A percentile compares a stretch with the other conserved stretches of the same genome.
These are phyloP conservation scores for Hapalemur alaotrensis DNA, from an alignment of 2,797 vertebrate species.

Conservation along the genomic window DNA sequence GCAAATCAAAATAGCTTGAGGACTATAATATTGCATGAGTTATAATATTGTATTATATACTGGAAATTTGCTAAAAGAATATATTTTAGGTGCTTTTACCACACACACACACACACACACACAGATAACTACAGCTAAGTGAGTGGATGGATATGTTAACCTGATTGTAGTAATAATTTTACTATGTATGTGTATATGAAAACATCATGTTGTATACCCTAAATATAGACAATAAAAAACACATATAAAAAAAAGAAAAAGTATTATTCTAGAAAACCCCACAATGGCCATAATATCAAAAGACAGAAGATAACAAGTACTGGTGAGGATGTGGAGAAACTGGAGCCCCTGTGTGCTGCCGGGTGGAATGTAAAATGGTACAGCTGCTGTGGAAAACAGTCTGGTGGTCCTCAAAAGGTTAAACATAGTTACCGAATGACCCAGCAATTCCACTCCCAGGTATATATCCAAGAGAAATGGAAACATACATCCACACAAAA, in stretches of 20 bases:
- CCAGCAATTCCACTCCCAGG: not conserved
- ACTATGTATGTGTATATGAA: not conserved
- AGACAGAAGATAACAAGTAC: not conserved
- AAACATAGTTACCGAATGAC: too few species aligned
- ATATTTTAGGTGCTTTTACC: not conserved
- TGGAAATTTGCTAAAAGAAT: not conserved
- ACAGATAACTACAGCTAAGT: not conserved
- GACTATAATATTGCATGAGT: not conserved
- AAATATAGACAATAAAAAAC: not conserved
- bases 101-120: not conserved
- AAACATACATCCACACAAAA: not conserved
- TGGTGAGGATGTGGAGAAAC: not conserved
- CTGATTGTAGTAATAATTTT: not conserved
- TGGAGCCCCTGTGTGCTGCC: not conserved
- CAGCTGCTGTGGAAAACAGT: conserved; percentile 1
- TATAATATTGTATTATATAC: not conserved
- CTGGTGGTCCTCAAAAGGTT: not conserved
- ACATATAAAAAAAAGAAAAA: not conserved
- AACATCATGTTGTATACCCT: not conserved
- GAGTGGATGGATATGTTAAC: not conserved
- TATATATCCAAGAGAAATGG: not conserved
- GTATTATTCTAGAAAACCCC: not conserved
- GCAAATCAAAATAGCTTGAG: not conserved
- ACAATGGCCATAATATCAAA: not conserved
- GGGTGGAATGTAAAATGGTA: not conserved